A percentile compares a stretch with the other conserved stretches of the same genome.
These are phyloP conservation scores for Hyles euphorbiae DNA, from an alignment of 1,140 invertebrate species.

Conservation along the genomic window DNA sequence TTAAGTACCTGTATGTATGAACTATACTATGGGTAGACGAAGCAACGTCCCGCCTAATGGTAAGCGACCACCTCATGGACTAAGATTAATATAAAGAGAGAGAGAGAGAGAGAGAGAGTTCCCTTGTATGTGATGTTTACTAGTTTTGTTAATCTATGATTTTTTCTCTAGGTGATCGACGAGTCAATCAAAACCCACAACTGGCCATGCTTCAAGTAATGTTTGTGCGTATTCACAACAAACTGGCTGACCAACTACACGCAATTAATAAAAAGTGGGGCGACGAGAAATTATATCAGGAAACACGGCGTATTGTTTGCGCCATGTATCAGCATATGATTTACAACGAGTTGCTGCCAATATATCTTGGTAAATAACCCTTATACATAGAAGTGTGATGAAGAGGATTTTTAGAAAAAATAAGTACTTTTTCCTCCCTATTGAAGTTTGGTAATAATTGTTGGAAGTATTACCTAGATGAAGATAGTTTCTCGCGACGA, in stretches of 20 bases:
- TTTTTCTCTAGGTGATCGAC: background rate
- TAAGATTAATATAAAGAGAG: too few relatives aligned
- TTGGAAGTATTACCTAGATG: background rate
- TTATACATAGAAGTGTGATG: background rate
- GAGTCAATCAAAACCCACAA: background rate
- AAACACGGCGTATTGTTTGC: background rate
- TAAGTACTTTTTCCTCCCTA: background rate
- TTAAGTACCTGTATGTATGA: too few relatives aligned
- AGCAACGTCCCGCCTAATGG: too few relatives aligned
- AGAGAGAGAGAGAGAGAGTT: too few relatives aligned
- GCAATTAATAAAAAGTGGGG: background rate
- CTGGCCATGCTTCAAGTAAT: background rate
- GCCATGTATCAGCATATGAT: background rate
- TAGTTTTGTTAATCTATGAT: background rate
- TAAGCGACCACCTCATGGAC: too few relatives aligned
- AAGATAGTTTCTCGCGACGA: background rate
- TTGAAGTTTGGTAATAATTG: background rate
- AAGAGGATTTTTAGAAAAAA: background rate
- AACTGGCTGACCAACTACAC: background rate
- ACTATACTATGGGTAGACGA: too few relatives aligned
- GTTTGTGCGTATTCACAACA: background rate
- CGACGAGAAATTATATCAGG: background rate
- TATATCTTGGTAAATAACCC: background rate
- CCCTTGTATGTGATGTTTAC: too few relatives aligned
- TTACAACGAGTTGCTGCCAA: background rate